phyloP scores from a whole-genome alignment of 2,797 vertebrate species.

The Momotus momota region DNA sequence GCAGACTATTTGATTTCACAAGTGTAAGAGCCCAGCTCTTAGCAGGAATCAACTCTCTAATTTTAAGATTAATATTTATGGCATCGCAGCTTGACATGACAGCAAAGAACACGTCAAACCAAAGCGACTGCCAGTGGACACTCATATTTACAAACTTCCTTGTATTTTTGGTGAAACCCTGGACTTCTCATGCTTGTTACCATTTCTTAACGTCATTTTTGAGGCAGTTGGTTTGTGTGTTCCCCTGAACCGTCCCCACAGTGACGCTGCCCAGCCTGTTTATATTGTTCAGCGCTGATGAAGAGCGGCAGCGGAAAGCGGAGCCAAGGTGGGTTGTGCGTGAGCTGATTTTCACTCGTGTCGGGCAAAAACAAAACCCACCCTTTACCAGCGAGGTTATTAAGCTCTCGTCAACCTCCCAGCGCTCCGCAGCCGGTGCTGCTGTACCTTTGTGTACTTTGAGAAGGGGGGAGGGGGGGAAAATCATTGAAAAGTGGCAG shows the following conservation, averaged over 20 bases:
- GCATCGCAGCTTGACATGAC: fast-evolving
- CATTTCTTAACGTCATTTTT: fast-evolving
- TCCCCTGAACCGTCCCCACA: background rate
- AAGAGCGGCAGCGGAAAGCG: background rate
- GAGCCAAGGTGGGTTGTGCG: background rate
- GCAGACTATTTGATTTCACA: background rate
- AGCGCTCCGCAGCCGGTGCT: background rate
- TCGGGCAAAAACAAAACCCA: background rate
- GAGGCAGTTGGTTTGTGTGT: fast-evolving
- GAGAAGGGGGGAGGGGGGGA: background rate
- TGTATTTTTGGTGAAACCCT: background rate
- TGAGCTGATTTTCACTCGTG: background rate
- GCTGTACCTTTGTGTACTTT: background rate
- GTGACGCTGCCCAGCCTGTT: background rate
- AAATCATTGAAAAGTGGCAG: background rate
- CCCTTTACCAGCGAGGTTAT: background rate
- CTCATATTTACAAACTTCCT: background rate
- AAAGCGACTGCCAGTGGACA: fast-evolving
- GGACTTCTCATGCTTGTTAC: background rate
- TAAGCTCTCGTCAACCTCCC: background rate
- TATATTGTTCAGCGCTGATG: background rate
- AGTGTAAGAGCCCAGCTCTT: background rate
- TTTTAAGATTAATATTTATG: background rate
- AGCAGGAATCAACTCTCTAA: background rate
- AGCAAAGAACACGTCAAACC: background rate